Percentiles rank a stretch among this genome's conserved stretches.
phyloP scores from a whole-genome alignment of 2,888 invertebrate genomes.

The Chironomus tentans region DNA sequence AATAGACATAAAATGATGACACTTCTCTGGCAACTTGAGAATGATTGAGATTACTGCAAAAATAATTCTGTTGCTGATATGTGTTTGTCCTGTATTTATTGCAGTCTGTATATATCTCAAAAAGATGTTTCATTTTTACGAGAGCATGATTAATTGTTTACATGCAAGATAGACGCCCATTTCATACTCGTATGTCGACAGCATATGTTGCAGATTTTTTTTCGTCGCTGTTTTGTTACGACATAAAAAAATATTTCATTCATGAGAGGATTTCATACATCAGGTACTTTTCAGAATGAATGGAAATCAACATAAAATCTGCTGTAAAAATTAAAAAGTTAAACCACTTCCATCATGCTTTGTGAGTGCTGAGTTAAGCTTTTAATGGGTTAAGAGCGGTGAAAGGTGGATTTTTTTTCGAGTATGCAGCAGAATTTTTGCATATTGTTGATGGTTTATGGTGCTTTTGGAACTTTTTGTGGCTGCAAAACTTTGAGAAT shows the following conservation, averaged over 20 bases:
- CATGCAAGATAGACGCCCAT: background rate
- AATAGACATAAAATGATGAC: slow-evolving; percentile 28
- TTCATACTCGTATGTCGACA: background rate
- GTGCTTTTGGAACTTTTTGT: too few species aligned
- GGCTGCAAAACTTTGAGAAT: too few species aligned
- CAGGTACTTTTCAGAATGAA: background rate
- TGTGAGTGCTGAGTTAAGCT: too few species aligned
- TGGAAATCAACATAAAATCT: too few species aligned
- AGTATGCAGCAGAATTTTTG: too few species aligned
- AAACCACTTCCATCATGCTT: too few species aligned
- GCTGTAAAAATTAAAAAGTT: too few species aligned
- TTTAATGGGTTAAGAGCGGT: too few species aligned
- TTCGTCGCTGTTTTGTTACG: background rate
- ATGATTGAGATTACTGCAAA: background rate
- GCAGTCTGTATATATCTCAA: too few species aligned
- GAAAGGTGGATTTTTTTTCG: too few species aligned
- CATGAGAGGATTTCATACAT: background rate
- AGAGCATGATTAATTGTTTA: slow-evolving; percentile 18
- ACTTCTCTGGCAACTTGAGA: slow-evolving; percentile 13
- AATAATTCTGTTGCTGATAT: slow-evolving; percentile 1
- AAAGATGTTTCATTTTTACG: background rate
- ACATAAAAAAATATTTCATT: too few species aligned
- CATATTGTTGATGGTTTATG: too few species aligned
- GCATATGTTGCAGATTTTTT: background rate
- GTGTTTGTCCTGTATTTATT: background rate